Conservation (phyloP, 2,113 vertebrate species). For the Syrrhaptes paradoxus region DNA sequence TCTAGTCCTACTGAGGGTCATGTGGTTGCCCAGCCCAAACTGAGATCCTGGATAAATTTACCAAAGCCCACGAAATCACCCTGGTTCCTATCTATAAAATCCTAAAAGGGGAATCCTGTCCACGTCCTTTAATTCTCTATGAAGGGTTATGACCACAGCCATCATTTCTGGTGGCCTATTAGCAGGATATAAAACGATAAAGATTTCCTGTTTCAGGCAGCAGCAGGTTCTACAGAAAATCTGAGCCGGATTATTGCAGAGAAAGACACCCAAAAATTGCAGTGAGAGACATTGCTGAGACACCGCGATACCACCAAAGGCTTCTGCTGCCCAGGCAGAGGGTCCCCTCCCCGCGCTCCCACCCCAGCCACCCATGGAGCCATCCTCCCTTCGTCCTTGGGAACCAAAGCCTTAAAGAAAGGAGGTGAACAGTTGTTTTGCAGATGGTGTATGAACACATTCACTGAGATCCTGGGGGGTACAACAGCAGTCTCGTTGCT, state of each 20-base stretch:
- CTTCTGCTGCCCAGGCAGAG: rapidly evolving
- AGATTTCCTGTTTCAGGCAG: slow-evolving; percentile 45
- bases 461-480: not conserved
- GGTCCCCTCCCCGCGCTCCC: not conserved
- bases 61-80: not conserved
- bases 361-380: rapidly evolving
- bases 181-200: slow-evolving; percentile 24
- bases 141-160: not conserved
- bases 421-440: not conserved
- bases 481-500: rapidly evolving
- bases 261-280: not conserved
- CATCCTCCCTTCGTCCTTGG: not conserved
- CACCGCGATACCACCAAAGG: not conserved
- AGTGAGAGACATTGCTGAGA: not conserved
- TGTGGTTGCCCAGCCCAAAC: not conserved
- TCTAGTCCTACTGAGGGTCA: not conserved
- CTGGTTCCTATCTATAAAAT: not conserved
- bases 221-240: not conserved
- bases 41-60: not conserved
- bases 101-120: not conserved
- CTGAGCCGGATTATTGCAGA: slow-evolving; percentile 1
- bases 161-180: slow-evolving; percentile 46
- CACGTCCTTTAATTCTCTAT: not conserved
- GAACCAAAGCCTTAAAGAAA: not conserved
- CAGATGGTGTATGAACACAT: not conserved